A percentile compares a stretch with the other conserved stretches of the same genome.
Conservation (phyloP, 1,140 invertebrate species). For the Cecropterus lyciades region DNA sequence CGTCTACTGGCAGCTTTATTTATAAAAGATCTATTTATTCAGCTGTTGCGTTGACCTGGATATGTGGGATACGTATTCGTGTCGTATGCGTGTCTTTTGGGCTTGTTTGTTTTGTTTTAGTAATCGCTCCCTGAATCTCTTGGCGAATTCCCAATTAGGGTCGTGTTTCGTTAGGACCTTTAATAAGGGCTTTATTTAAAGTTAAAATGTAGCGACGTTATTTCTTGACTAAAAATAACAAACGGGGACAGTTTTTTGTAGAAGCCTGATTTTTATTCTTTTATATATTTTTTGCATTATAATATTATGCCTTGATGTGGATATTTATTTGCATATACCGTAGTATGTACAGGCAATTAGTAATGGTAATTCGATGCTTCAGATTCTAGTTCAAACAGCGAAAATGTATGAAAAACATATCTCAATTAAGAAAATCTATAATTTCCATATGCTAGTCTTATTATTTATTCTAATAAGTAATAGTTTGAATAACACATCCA, state of each 20-base stretch:
- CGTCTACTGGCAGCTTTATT: slow-evolving; percentile 62
- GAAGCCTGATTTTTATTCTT: too few species aligned
- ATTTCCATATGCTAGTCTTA: too few species aligned
- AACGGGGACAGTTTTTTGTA: neutral
- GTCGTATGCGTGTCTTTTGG: slow-evolving; percentile 35
- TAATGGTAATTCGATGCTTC: too few species aligned
- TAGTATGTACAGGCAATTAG: too few species aligned
- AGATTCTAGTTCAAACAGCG: too few species aligned
- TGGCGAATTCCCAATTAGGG: slow-evolving; percentile 30
- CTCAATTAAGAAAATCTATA: too few species aligned
- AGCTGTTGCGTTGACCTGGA: slow-evolving; percentile 74
- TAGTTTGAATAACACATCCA: too few species aligned
- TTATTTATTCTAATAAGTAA: too few species aligned
- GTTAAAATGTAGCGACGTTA: neutral
- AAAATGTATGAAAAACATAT: too few species aligned
- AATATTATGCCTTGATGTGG: too few species aligned
- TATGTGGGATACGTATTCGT: slow-evolving; percentile 46
- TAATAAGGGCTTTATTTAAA: slow-evolving; percentile 14
- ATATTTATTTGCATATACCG: too few species aligned
- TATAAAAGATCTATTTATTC: slow-evolving; percentile 80
- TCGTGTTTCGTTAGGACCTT: slow-evolving; percentile 18
- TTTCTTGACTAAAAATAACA: neutral
- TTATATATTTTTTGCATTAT: too few species aligned
- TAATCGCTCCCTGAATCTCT: slow-evolving; percentile 26
- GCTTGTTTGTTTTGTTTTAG: slow-evolving; percentile 43